These are phyloP conservation scores for Parnassius apollo DNA, from an alignment of 2,888 invertebrate species.

Conservation along the genomic window DNA sequence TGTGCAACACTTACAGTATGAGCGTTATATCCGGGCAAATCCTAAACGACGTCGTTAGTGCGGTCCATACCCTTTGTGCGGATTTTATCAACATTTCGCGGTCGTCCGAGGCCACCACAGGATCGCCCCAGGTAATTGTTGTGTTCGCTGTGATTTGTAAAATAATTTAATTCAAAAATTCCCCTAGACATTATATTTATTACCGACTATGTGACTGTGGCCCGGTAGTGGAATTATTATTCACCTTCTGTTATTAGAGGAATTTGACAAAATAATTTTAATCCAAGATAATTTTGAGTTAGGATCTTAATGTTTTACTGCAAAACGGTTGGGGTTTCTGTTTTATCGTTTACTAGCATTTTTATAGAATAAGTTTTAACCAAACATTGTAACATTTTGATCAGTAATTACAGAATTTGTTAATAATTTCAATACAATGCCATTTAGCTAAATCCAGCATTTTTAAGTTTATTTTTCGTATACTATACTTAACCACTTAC, in stretches of 20 bases:
- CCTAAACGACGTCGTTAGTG: slow-evolving; percentile 40
- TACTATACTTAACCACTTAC: too few relatives aligned
- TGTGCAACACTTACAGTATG: slow-evolving; percentile 24
- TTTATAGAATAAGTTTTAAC: too few relatives aligned
- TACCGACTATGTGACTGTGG: background rate
- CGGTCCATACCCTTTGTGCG: slow-evolving; percentile 35
- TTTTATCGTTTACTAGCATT: too few relatives aligned
- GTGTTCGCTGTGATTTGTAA: slow-evolving; percentile 26
- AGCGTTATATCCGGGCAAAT: slow-evolving; percentile 34
- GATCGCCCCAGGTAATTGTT: slow-evolving; percentile 22
- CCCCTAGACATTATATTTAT: background rate
- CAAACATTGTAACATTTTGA: too few relatives aligned
- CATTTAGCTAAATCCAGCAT: too few relatives aligned
- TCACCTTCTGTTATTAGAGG: slow-evolving; percentile 1
- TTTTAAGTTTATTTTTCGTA: too few relatives aligned
- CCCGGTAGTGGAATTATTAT: slow-evolving; percentile 7
- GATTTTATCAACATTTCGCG: slow-evolving; percentile 31
- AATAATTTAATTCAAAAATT: slow-evolving; percentile 21
- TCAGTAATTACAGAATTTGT: too few relatives aligned
- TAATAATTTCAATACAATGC: too few relatives aligned
- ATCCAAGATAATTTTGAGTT: too few relatives aligned
- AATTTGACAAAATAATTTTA: background rate
- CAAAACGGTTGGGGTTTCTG: too few relatives aligned
- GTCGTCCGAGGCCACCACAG: slow-evolving; percentile 21
- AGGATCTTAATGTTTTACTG: too few relatives aligned